Evolutionary conservation across 2,113 vertebrate genomes (phyloP), one percentile per base, ranked within the genome.

Genomic region (Poeciliopsis occidentalis): DNA sequence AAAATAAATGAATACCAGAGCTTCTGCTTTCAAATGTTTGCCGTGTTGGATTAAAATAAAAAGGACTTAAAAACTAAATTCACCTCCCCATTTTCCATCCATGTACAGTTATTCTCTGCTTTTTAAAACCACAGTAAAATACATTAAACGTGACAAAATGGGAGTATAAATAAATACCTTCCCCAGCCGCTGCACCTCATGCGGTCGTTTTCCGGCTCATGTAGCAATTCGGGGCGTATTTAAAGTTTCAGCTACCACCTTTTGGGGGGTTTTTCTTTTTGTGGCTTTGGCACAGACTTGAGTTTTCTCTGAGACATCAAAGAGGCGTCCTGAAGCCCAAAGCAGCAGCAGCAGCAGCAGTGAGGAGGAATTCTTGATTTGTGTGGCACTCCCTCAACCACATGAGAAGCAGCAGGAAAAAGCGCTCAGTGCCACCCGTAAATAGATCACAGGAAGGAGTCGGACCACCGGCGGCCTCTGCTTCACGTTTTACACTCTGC

Each of bases 331-430:
- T 80, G 29, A 57, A 71, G 73, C 75, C 60, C 30, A 12, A 24
- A 73, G 77, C 66, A 64, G 67, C 37, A 8, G 54, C 66, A 68
- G 34, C 34, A 72, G 77, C 66, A 64, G 67, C 31, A 8, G 54
- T 62, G 68, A 70, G 78, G 30, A 88, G 78, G 89, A 88, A 87
- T 83, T 69, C 29, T 79, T 13, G 7, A 76, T 86, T 83, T 86
- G 83, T 71, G 85, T 76, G 89, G 83, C 90, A 85, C 88, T 87
- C 87, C 85, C 87, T 82, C 26, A 4, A 76, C 91, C 91, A 88
- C 90, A 88, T 84, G 63, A 85, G 66, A 87, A 71, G 77, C 19
- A 44, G 17, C 37, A 32, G 61, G 64, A 26, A 72, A 69, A 71
- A 77, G 67, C 64, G 76, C 41, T 26, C 64, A 67, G 71, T 72